Evolutionary conservation across 2,113 vertebrate genomes (phyloP).

Genomic region (Macaca fascicularis): T2T-MFA8v1.1 NC_088381.1:100795501-100796000

Average conservation of each 20-base stretch:
- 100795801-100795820: constrained; percentile 19
- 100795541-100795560: background rate
- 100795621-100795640: background rate
- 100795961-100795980: background rate
- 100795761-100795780: background rate
- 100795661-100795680: background rate
- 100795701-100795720: background rate
- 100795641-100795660: background rate
- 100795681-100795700: background rate
- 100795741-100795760: background rate
- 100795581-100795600: rapidly evolving
- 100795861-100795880: background rate
- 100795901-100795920: constrained; percentile 41
- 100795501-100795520: constrained; percentile 46
- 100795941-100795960: background rate
- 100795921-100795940: background rate
- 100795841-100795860: background rate
- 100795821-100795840: background rate
- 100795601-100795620: background rate
- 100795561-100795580: background rate
- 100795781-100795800: background rate
- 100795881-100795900: background rate
- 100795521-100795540: constrained; percentile 9
- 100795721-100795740: background rate
- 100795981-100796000: background rate